Base-by-base conservation (phyloP, 2,888 invertebrate genomes). In the Seira sanloemensis region DNA sequence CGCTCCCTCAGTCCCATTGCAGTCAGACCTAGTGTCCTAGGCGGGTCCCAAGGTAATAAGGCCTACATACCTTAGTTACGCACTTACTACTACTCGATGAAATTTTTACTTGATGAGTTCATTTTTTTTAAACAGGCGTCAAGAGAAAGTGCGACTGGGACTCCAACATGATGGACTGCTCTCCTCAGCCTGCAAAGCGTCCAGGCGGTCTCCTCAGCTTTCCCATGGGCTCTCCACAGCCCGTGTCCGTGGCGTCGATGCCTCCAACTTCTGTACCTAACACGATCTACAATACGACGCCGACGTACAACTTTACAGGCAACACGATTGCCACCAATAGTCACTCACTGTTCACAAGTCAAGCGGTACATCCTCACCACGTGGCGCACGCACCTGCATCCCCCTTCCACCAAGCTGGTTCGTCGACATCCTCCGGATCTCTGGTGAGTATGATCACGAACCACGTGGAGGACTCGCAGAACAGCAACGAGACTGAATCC, bases 131-230 rank as follows among this genome's bases (percentile, higher is more conserved):
- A n/a, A n/a, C 19, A 88, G 89, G 88, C 25, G 88, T 89, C 9
- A 89, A 89, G 68, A 79, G 89, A 78, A 89, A 89, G 78, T 88
- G 87, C 67, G 88, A 88, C 74, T 89, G 89, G 89, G 89, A 89
- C 46, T 81, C 87, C 16, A 87, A 79, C 46, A 86, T 86, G 81
- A 89, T 89, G 88, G 89, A 89, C 73, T 89, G 88, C 75, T 86
- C 87, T 9, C 88, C 89, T n/a, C 87, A 87, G 77, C 89, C 89
- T 7, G 87, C 89, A 5, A 89, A 89, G 74, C 76, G 88, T 58
- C 54, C 78, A n/a, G 88, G 88, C 1, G 88, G 88, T 5, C 84
- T 89, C 7, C 78, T 88, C 9, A 87, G 87, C 71, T 87, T 89
- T 68, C 88, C 83, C 37, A 78, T 84, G 83, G 78, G 83, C 7